These are phyloP conservation scores for Dynastes tityus DNA, from an alignment of 2,888 invertebrate genomes.

Conservation along the genomic window DNA sequence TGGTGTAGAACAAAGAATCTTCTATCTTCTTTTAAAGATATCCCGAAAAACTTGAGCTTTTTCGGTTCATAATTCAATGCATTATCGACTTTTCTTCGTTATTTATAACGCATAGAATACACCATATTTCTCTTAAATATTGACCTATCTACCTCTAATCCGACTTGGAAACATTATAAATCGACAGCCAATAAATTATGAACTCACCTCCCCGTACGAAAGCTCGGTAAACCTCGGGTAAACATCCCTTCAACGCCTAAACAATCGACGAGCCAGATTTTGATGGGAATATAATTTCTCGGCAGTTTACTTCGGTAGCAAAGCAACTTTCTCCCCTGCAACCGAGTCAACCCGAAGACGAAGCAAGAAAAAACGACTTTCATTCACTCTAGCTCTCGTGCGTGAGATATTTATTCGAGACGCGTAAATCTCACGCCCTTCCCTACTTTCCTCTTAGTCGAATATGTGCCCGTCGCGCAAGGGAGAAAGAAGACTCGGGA, in stretches of 20 bases:
- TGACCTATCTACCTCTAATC: neutral
- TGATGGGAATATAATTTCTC: slow-evolving; percentile 46
- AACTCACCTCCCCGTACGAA: slow-evolving; percentile 11
- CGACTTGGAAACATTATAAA: slow-evolving; percentile 1
- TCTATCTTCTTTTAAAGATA: no score
- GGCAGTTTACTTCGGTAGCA: slow-evolving; percentile 1
- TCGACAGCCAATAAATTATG: slow-evolving; percentile 33
- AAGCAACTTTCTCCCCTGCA: slow-evolving; percentile 5
- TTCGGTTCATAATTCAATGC: no score
- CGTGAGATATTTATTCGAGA: slow-evolving; percentile 60
- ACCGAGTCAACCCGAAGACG: neutral
- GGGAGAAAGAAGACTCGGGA: slow-evolving; percentile 11
- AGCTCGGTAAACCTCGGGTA: slow-evolving; percentile 36
- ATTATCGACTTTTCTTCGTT: no score
- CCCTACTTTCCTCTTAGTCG: neutral
- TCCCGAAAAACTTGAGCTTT: no score
- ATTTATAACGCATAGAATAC: no score
- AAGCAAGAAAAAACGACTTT: neutral
- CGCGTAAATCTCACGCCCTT: slow-evolving; percentile 59
- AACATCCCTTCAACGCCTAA: slow-evolving; percentile 44
- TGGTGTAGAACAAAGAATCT: no score
- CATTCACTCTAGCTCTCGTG: neutral
- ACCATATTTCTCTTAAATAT: neutral
- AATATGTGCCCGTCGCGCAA: slow-evolving; percentile 22
- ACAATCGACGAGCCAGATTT: slow-evolving; percentile 45